Evolutionary conservation across 2,797 vertebrate genomes (phyloP).

Genomic region (Pantherophis alleghaniensis): DNA sequence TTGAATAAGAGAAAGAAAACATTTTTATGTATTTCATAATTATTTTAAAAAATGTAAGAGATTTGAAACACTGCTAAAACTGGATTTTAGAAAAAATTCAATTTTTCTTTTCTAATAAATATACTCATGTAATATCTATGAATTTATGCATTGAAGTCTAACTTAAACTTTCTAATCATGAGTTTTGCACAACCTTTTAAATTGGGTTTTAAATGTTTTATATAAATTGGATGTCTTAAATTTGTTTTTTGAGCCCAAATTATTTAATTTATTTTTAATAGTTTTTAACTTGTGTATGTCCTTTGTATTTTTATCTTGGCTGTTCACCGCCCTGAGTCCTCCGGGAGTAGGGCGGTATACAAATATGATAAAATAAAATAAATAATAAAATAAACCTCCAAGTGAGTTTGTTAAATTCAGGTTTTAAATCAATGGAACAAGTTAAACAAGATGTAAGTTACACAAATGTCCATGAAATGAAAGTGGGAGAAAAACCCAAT

Average conservation of each 20-base stretch:
- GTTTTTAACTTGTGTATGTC: too few species aligned
- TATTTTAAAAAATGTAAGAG: not conserved
- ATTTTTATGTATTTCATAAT: not conserved
- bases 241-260: too few species aligned
- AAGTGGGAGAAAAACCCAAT: not conserved
- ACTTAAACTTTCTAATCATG: not conserved
- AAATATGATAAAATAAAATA: too few species aligned
- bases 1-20: not conserved
- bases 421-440: not conserved
- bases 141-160: not conserved
- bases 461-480: not conserved
- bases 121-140: not conserved
- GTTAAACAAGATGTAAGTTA: not conserved
- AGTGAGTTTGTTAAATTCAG: not conserved
- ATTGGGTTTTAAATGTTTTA: too few species aligned
- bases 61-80: not conserved
- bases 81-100: not conserved
- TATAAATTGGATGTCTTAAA: too few species aligned
- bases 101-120: not conserved
- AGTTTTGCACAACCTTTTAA: not conserved
- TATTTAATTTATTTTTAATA: too few species aligned
- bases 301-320: too few species aligned
- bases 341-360: too few species aligned
- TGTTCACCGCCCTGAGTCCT: too few species aligned
- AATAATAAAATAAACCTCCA: not conserved